Conservation (phyloP, 2,797 vertebrate species). For the Danio aesculapii region DNA sequence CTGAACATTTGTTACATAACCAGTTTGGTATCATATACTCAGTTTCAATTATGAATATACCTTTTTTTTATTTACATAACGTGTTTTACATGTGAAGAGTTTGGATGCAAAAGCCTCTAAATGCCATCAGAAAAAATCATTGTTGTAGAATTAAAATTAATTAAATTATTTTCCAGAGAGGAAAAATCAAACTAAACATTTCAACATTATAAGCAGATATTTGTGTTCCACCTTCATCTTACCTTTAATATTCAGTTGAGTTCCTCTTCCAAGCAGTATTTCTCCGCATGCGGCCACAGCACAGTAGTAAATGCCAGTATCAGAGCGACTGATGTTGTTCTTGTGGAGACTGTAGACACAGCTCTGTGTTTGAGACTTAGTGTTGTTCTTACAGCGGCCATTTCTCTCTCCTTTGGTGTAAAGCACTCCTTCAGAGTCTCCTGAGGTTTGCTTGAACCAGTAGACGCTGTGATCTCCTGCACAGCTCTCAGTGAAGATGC, state of each 20-base stretch:
- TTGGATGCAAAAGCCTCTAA: too few relatives aligned
- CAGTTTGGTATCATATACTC: too few relatives aligned
- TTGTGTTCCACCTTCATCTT: neutral
- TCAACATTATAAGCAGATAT: too few relatives aligned
- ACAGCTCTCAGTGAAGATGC: constrained; percentile 51
- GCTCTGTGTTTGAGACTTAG: constrained; percentile 26
- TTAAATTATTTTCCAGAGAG: too few relatives aligned
- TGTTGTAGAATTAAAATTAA: too few relatives aligned
- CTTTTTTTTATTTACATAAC: too few relatives aligned
- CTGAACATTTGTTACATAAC: too few relatives aligned
- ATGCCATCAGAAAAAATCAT: too few relatives aligned
- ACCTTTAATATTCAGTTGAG: constrained; percentile 3
- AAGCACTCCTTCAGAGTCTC: constrained; percentile 52
- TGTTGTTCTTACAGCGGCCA: neutral
- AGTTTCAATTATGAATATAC: too few relatives aligned
- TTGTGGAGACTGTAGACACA: constrained; percentile 65
- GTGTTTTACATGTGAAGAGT: too few relatives aligned
- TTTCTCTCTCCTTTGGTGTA: constrained; percentile 48
- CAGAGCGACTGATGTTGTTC: constrained; percentile 51
- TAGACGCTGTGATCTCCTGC: constrained; percentile 57
- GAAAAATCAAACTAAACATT: too few relatives aligned
- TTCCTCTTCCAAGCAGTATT: constrained; percentile 42
- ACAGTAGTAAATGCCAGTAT: constrained; percentile 70
- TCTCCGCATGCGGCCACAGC: constrained; percentile 66
- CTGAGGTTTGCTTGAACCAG: constrained; percentile 53